Evolutionary conservation across 2,888 invertebrate species (phyloP), one percentile per base, ranked within the genome.

Genomic region (Andrena trimmerana): DNA sequence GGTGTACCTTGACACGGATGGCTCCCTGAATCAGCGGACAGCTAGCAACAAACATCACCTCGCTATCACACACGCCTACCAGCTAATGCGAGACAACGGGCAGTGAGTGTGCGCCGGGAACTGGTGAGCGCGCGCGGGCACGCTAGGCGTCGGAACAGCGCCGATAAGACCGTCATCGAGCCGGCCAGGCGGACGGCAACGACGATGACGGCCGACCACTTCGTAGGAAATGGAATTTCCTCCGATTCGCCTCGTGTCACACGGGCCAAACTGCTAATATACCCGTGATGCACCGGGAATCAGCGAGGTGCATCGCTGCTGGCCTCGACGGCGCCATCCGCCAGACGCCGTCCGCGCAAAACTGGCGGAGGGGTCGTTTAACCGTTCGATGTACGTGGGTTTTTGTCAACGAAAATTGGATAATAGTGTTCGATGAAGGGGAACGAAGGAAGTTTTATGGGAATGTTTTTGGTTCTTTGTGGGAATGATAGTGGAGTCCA

Each of bases 1-100:
- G 92, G 94, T 94, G 94, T 93, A 93, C 94, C 94, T 94, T 94
- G 94, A 94, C 94, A 94, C 92, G 93, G 94, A 94, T 94, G 94
- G 91, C 93, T 94, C 94, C 93, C 93, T 93, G 93, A 93, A 93
- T 93, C 93, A 92, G 90, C 92, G 91, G 89, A 89, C 90, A 89
- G 91, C 92, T 90, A 90, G 91, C 91, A 91, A 91, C 90, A 91
- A 91, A 91, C 90, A 91, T 92, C 92, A 90, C 88, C 89, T 91
- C 90, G 91, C 92, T 93, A 93, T 93, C 92, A 91, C 92, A 90
- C 91, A 93, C 93, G 92, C 92, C 93, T 93, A 92, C 91, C 90
- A 78, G 77, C 71, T 77, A 80, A 57, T 68, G 77, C 70, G 68
- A 48, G 59, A 20, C 63, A 54, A 7, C 62, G 77, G 57, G 29